Evolutionary conservation across 2,113 vertebrate genomes (phyloP), one percentile per base, ranked within the genome.

Genomic region (Solea senegalensis): DNA sequence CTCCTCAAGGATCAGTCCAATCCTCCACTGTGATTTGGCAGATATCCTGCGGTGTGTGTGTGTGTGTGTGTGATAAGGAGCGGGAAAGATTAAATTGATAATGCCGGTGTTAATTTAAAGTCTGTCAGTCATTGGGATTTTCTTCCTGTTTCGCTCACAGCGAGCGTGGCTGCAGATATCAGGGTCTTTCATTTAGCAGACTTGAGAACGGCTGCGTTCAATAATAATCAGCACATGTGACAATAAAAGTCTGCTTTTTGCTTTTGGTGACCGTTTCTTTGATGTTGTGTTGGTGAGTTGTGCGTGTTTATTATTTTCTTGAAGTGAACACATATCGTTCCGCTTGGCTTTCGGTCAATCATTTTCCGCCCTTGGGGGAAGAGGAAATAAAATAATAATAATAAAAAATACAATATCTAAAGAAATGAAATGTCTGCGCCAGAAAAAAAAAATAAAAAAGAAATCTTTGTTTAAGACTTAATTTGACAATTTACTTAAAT

Each of bases 341-440:
- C 55, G 60, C 58, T 84, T 57, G 45, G 62, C 45, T 78, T 64
- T 61, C 70, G 67, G 76, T 67, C 85, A 82, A 54, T 85, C 73
- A 82, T 66, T 34, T n/a, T 27, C 60, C 51, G 10, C 66, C 82
- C 52, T 80, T 70, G 4, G 65, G 56, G 59, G 10, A 41, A 63
- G 48, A 53, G 46, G 16, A 67, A 11, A 12, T 48, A 48, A 48
- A 48, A 48, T 48, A 48, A 34, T 21, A 34, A 34, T 34, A 34
- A 34, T 2, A 34, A 6, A 34, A 34, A 34, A 6, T 6, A 34
- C 21, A 21, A 21, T 21, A 21, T 21, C 21, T 21, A 21, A 21
- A 21, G 1, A 21, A 21, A 21, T 21, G 1, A 21, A 21, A 21
- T 21, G 21, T 21, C 21, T 21, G 21, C 21, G 21, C 21, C 21